These are phyloP conservation scores for Bursaphelenchus okinawaensis DNA, from an alignment of 2,888 invertebrate species.

Conservation along the genomic window DNA sequence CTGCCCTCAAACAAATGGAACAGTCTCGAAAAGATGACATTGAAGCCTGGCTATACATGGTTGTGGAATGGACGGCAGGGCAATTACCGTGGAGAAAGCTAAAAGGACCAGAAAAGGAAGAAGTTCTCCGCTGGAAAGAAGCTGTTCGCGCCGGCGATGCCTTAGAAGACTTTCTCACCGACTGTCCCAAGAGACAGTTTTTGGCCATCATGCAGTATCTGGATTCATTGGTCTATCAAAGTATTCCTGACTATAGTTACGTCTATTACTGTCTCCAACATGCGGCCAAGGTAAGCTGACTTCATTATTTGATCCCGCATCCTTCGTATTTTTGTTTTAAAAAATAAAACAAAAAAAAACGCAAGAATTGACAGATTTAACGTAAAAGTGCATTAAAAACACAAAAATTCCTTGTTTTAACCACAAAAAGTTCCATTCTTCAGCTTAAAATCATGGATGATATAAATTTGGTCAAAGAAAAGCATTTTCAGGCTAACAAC, in stretches of 20 bases:
- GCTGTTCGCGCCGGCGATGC: conserved; percentile 27
- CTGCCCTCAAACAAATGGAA: conserved; percentile 35
- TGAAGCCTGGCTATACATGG: conserved; percentile 52
- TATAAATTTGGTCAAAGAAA: no score
- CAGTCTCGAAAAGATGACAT: conserved; percentile 48
- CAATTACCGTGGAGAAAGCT: conserved; percentile 41
- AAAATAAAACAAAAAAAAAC: no score
- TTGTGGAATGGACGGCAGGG: conserved; percentile 42
- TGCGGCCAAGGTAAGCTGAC: conserved; percentile 25
- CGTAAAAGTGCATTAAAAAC: no score
- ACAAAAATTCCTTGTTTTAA: no score
- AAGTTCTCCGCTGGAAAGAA: conserved; percentile 38
- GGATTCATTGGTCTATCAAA: conserved; percentile 35
- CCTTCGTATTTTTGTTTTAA: no score
- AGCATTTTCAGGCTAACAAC: conserved; percentile 16
- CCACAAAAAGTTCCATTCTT: no score
- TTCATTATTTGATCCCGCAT: not conserved
- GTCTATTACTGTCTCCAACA: conserved; percentile 35
- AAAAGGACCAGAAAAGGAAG: conserved; percentile 29
- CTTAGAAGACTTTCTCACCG: conserved; percentile 28
- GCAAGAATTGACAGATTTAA: no score
- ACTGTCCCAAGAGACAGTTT: conserved; percentile 23
- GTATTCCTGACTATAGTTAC: conserved; percentile 44
- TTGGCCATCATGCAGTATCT: conserved; percentile 32
- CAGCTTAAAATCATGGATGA: no score